A percentile compares a stretch with the other conserved stretches of the same genome.
phyloP scores from a whole-genome alignment of 1,140 invertebrate genomes.

The Agrilus planipennis region DNA sequence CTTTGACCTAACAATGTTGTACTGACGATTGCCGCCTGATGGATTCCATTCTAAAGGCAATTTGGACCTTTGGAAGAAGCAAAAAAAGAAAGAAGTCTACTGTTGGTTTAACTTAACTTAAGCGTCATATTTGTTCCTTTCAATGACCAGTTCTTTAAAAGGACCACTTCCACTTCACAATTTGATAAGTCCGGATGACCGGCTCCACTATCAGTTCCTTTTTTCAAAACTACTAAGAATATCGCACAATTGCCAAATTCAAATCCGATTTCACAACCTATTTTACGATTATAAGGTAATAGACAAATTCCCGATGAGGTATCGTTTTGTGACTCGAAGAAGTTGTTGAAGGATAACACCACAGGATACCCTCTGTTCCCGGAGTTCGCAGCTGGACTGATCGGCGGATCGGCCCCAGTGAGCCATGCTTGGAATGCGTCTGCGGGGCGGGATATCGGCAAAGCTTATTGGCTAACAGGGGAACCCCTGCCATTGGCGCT shows the following conservation, averaged over 20 bases:
- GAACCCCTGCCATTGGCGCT: slow-evolving; percentile 27
- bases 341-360: no score
- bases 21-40: no score
- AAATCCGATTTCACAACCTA: background rate
- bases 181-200: no score
- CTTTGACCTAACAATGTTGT: no score
- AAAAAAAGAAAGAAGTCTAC: no score
- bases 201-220: background rate
- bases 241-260: background rate
- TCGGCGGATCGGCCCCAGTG: slow-evolving; percentile 15
- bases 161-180: no score
- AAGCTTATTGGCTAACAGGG: slow-evolving; percentile 16
- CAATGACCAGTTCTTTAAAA: no score
- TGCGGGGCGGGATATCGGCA: slow-evolving; percentile 10
- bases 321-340: background rate
- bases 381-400: slow-evolving; percentile 32
- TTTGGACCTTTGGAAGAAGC: no score
- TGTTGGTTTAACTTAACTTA: no score
- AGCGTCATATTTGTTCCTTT: no score
- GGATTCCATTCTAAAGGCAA: no score
- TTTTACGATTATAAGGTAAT: background rate
- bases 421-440: slow-evolving; percentile 18
- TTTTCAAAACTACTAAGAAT: background rate
- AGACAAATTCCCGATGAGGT: background rate
- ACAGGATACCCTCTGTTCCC: slow-evolving; percentile 11